Percentiles rank a stretch among this genome's conserved stretches.
Evolutionary conservation across 2,888 invertebrate genomes (phyloP).

Genomic region (Heliconius erato): DNA sequence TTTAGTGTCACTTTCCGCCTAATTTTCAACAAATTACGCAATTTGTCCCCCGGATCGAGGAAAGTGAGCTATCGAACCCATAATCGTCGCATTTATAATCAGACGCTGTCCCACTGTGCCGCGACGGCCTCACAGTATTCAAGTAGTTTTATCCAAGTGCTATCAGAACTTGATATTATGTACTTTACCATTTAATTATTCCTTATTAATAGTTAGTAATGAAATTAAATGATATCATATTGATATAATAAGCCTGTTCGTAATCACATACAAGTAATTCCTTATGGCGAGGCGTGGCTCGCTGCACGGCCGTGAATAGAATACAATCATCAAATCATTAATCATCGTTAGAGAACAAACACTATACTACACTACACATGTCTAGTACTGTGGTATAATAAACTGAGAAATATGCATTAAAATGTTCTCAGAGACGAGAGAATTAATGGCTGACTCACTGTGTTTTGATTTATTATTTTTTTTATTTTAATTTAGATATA

Average conservation of each 20-base stretch:
- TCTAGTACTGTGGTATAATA: neutral
- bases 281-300: constrained; percentile 17
- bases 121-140: neutral
- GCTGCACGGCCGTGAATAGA: constrained; percentile 2
- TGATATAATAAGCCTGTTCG: neutral
- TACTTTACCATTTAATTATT: neutral
- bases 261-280: constrained; percentile 4
- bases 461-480: neutral
- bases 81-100: too few species aligned
- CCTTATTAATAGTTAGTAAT: neutral
- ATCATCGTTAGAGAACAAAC: constrained; percentile 19
- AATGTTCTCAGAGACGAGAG: neutral
- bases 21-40: too few species aligned
- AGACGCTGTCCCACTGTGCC: too few species aligned
- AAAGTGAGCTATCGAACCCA: too few species aligned
- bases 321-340: constrained; percentile 22
- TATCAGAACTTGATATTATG: too few species aligned
- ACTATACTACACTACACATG: neutral
- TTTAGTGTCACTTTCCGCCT: too few species aligned
- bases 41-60: too few species aligned
- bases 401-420: neutral
- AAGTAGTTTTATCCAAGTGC: too few species aligned
- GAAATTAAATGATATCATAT: constrained; percentile 1
- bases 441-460: neutral
- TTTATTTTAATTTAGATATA: neutral